Evolutionary conservation across 2,888 invertebrate species (phyloP).

Genomic region (Marronus borbonicus): DNA sequence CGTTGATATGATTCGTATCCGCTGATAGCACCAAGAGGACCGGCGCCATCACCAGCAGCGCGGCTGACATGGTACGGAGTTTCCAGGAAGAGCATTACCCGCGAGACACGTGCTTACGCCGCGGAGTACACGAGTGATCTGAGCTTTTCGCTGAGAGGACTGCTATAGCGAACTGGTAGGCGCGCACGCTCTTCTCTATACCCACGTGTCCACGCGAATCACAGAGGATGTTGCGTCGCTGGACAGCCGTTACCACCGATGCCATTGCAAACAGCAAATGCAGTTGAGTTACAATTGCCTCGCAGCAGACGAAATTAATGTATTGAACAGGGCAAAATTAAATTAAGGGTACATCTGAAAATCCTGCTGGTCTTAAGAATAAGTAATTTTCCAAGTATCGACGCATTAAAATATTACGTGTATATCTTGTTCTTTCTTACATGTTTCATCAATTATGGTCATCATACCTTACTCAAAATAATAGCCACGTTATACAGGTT

Average conservation of each 20-base stretch:
- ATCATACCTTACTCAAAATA: no score
- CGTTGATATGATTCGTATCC: constrained; percentile 56
- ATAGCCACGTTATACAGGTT: no score
- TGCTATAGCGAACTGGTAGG: constrained; percentile 50
- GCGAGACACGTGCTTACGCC: constrained; percentile 57
- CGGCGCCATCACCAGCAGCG: constrained; percentile 61
- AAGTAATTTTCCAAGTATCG: no score
- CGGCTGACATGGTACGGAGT: constrained; percentile 62
- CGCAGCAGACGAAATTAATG: no score
- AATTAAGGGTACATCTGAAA: not conserved
- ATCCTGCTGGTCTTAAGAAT: not conserved
- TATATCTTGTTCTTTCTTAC: no score
- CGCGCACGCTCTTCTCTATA: constrained; percentile 60
- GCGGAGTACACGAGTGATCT: constrained; percentile 60
- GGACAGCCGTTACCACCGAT: constrained; percentile 18
- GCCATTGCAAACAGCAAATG: not conserved
- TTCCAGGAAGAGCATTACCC: constrained; percentile 58
- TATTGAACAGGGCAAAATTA: no score
- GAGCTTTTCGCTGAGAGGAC: constrained; percentile 55
- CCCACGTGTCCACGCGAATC: constrained; percentile 55
- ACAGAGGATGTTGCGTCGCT: constrained; percentile 30
- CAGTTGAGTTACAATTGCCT: no score
- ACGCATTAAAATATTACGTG: no score
- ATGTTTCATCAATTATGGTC: no score
- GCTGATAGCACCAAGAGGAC: constrained; percentile 53